Base-by-base conservation (phyloP, 2,113 vertebrate genomes). In the Hiodon alosoides region DNA sequence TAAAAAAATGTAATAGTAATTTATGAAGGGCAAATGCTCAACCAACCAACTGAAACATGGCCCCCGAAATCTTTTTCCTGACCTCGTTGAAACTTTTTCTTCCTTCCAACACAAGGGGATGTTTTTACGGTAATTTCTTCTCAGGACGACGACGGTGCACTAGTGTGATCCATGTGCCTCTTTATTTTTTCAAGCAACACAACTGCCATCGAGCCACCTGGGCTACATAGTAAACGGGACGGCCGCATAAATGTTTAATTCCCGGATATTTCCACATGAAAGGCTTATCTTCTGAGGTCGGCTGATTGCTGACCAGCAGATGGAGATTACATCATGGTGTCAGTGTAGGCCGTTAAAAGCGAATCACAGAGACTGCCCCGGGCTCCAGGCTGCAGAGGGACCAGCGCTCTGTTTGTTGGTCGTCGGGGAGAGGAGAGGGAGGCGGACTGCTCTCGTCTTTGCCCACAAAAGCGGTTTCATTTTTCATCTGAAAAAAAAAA, bases 301-400 rank as follows among this genome's bases (percentile, higher is more conserved):
- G 14, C 46, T 73, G 46, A 54, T 55, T 66, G 60, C 6, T 65
- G 61, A 65, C 61, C 51, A 52, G 50, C 11, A 65, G 61, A 53
- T n/a, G 59, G 55, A 65, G 60, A 66, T 73, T 48, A 73, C 61
- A 73, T 54, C 7, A 17, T 10, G 4, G 51, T n/a, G 31, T 54
- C 14, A n/a, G 4, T 52, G 51, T 31, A 50, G 16, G 16, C 50
- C 46, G 51, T 55, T 65, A 5, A 66, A 65, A 65, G 54, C 3
- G 10, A 48, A 50, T 53, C 5, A 73, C 14, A 13, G 9, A 31
- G 7, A n/a, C 61, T 17, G 16, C 9, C 71, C 50, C 48, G 10
- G 71, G n/a, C 9, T 3, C 11, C 4, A 4, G 3, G 2, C 10
- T 60, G 10, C 59, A 14, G 59, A 4, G 59, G 59, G 59, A 60